Evolutionary conservation across 1,140 invertebrate genomes (phyloP).

Genomic region (Danaus plexippus): DNA sequence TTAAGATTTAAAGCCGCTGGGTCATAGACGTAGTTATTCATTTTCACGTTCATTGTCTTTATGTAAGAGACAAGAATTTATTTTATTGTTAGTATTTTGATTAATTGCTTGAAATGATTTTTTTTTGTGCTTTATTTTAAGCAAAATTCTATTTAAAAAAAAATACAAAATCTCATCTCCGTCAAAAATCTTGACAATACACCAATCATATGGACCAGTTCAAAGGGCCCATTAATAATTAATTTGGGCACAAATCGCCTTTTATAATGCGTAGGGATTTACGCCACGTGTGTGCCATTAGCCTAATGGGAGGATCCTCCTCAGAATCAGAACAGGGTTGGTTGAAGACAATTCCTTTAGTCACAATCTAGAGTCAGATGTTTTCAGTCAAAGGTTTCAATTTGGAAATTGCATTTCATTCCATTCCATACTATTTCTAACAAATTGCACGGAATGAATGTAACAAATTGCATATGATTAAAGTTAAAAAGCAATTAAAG

Average conservation of each 20-base stretch:
- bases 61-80: conserved; percentile 6
- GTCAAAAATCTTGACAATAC: conserved; percentile 39
- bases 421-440: too few relatives aligned
- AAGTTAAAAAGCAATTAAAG: too few relatives aligned
- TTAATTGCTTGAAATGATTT: background rate
- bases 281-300: conserved; percentile 54
- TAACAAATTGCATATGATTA: too few relatives aligned
- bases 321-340: conserved; percentile 3
- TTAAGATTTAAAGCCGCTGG: conserved; percentile 56
- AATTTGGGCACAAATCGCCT: conserved; percentile 56
- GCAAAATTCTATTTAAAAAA: too few relatives aligned
- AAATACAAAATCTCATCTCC: conserved; percentile 1
- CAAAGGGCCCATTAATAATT: conserved; percentile 55
- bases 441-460: too few relatives aligned
- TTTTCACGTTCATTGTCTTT: conserved; percentile 2
- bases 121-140: background rate
- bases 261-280: conserved; percentile 49
- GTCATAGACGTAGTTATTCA: conserved; percentile 31
- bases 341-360: too few relatives aligned
- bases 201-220: conserved; percentile 43
- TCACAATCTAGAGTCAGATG: too few relatives aligned
- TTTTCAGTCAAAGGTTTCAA: background rate
- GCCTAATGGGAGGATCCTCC: conserved; percentile 45
- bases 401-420: too few relatives aligned
- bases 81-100: background rate